Evolutionary conservation across 2,888 invertebrate genomes (phyloP).

Genomic region (Sericinus montela): DNA sequence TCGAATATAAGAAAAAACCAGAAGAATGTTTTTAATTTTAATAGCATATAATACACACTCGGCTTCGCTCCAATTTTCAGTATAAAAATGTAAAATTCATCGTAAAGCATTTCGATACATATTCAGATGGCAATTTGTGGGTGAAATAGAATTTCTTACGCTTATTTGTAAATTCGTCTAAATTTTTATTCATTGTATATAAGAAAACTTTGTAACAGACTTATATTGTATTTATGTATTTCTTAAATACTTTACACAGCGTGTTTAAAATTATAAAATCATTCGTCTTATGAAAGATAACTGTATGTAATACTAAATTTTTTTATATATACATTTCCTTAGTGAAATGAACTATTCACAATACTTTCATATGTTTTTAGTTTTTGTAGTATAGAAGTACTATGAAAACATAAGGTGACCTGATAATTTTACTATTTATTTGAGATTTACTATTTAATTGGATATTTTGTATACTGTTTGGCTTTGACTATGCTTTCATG

Average conservation of each 20-base stretch:
- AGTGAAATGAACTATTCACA: too few species aligned
- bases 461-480: too few species aligned
- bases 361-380: too few species aligned
- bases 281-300: too few species aligned
- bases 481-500: too few species aligned
- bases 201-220: constrained; percentile 9
- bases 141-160: not conserved
- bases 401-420: too few species aligned
- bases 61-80: constrained; percentile 36
- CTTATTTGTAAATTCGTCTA: constrained; percentile 7
- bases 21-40: constrained; percentile 33
- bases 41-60: constrained; percentile 54
- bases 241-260: not conserved
- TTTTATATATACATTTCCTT: too few species aligned
- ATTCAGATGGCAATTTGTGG: not conserved
- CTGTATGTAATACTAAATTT: too few species aligned
- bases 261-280: not conserved
- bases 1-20: constrained; percentile 13
- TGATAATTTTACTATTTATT: too few species aligned
- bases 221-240: too few species aligned
- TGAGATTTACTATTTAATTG: too few species aligned
- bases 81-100: constrained; percentile 41
- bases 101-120: constrained; percentile 4
- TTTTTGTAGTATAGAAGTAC: too few species aligned
- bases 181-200: constrained; percentile 6